A percentile compares a stretch with the other conserved stretches of the same genome.
These are phyloP conservation scores for Zygothrica quintamaculata DNA, from an alignment of 2,888 invertebrate species.

Conservation along the genomic window DNA sequence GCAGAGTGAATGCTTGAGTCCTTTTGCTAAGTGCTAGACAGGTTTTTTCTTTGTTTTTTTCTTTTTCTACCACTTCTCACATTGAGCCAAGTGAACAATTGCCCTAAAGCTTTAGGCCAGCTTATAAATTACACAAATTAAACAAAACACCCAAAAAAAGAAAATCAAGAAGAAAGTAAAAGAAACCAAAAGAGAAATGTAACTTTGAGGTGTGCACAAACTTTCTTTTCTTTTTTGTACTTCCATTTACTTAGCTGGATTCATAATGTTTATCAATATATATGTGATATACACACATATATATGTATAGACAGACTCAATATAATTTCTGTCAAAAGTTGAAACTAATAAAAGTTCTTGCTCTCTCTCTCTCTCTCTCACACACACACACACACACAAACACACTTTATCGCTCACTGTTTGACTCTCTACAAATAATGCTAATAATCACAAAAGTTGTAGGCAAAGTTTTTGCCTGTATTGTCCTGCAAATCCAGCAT, in stretches of 20 bases:
- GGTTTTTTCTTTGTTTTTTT: conserved; percentile 54
- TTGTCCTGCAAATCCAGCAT: conserved; percentile 55
- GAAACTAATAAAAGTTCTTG: conserved; percentile 76
- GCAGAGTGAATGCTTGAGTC: conserved; percentile 21
- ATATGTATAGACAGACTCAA: conserved; percentile 52
- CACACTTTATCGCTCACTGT: not conserved
- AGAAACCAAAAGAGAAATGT: conserved; percentile 34
- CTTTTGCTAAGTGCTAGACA: conserved; percentile 54
- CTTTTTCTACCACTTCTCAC: conserved; percentile 40
- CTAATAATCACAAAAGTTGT: conserved; percentile 63
- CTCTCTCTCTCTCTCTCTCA: not conserved
- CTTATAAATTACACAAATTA: conserved; percentile 79
- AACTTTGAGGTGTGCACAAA: conserved; percentile 65
- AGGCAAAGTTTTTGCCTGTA: conserved; percentile 61
- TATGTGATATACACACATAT: conserved; percentile 13
- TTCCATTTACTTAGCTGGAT: conserved; percentile 35
- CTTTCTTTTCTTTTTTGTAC: too few species aligned
- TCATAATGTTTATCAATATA: conserved; percentile 70
- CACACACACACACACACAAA: too few species aligned
- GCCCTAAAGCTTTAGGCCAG: conserved; percentile 58
- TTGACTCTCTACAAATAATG: conserved; percentile 26
- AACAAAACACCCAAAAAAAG: conserved; percentile 58
- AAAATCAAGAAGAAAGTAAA: not conserved
- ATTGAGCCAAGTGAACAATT: conserved; percentile 56
- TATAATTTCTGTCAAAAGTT: conserved; percentile 81